Percentiles rank a stretch among this genome's conserved stretches.
Conservation (phyloP, 2,797 vertebrate genomes). For the Girardinus metallicus region DNA sequence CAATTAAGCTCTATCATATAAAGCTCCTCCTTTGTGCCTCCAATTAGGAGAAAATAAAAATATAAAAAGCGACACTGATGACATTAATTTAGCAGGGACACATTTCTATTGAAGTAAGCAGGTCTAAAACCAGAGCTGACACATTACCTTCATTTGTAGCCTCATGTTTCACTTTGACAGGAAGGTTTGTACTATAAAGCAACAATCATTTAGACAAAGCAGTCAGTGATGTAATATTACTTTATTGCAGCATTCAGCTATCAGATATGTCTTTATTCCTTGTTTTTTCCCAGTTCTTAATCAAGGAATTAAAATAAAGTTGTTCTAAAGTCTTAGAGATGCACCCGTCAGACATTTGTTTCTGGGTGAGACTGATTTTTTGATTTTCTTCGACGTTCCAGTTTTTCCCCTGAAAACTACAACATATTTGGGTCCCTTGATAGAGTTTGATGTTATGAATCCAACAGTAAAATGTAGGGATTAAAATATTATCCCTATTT, state of each 20-base stretch:
- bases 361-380: not conserved
- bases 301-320: not conserved
- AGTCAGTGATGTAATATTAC: not conserved
- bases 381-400: not conserved
- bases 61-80: not conserved
- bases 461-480: not conserved
- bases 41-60: not conserved
- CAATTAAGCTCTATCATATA: constrained; percentile 12
- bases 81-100: constrained; percentile 26
- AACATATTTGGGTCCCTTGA: not conserved
- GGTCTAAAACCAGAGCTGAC: not conserved
- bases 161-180: not conserved
- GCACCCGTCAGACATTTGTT: not conserved
- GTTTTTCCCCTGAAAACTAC: not conserved
- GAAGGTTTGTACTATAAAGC: constrained; percentile 2
- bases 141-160: constrained; percentile 1
- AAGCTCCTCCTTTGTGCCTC: constrained; percentile 6
- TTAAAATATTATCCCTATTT: not conserved
- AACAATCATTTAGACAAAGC: not conserved
- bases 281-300: constrained; percentile 13
- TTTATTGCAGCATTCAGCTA: constrained; percentile 5
- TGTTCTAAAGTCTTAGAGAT: not conserved
- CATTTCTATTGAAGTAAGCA: not conserved
- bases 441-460: not conserved
- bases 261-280: constrained; percentile 1